Evolutionary conservation across 2,888 invertebrate genomes (phyloP).

Genomic region (Cantharis flavilabris): DNA sequence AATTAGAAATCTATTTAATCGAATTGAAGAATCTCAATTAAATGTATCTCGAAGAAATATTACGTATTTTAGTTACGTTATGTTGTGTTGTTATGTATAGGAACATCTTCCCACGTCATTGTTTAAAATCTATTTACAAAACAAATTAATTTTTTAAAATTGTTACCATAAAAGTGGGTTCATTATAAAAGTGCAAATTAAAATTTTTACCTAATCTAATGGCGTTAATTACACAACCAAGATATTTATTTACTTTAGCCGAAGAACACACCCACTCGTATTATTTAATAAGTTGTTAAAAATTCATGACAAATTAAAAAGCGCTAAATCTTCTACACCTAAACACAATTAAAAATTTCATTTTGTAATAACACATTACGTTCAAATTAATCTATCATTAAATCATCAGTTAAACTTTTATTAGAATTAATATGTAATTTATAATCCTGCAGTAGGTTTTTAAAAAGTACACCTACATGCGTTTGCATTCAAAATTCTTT

Average conservation of each 20-base stretch:
- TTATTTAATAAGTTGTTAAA: neutral
- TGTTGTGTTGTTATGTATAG: neutral
- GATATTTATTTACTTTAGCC: neutral
- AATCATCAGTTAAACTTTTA: neutral
- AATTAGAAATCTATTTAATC: neutral
- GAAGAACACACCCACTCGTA: neutral
- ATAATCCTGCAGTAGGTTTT: neutral
- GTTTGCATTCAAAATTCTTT: neutral
- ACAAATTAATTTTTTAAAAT: neutral
- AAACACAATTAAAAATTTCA: neutral
- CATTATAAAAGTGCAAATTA: neutral
- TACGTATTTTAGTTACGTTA: neutral
- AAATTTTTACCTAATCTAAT: neutral
- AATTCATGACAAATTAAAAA: neutral
- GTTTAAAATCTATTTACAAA: neutral
- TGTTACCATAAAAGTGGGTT: neutral
- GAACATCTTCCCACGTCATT: neutral
- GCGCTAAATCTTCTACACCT: neutral
- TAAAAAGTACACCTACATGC: neutral
- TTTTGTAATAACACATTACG: neutral
- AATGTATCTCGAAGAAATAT: neutral
- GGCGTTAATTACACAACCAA: neutral
- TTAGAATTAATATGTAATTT: neutral
- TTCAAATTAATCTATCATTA: neutral
- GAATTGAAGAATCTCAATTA: neutral